Conservation (phyloP, 2,113 vertebrate species). For the Petromus typicus region DNA sequence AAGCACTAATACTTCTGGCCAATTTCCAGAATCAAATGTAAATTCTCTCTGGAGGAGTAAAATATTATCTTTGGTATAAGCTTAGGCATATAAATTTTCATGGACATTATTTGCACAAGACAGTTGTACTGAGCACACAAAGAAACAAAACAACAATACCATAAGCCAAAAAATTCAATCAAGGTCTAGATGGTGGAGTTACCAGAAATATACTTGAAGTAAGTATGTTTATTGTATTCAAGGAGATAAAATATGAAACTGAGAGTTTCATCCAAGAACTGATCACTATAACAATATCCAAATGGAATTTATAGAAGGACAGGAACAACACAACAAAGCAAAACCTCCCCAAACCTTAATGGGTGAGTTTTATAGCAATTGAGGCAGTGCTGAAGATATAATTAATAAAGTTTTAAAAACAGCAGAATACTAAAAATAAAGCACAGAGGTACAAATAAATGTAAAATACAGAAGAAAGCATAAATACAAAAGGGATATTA, state of each 20-base stretch:
- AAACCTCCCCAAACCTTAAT: neutral
- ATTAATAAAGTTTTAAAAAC: neutral
- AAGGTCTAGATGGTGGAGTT: neutral
- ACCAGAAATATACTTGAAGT: slow-evolving; percentile 55
- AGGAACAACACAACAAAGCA: neutral
- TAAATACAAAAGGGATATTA: neutral
- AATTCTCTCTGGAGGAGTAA: slow-evolving; percentile 21
- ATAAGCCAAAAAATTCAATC: neutral
- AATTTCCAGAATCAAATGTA: slow-evolving; percentile 32
- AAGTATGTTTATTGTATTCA: neutral
- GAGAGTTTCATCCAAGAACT: neutral
- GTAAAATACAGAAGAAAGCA: neutral
- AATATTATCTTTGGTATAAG: neutral
- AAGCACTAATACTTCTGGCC: neutral
- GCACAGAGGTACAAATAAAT: slow-evolving; percentile 7
- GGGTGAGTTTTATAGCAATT: neutral
- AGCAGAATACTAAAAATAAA: neutral
- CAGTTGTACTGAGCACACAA: neutral
- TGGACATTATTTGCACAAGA: neutral
- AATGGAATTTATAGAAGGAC: slow-evolving; percentile 36
- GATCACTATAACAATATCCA: neutral
- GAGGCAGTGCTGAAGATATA: slow-evolving; percentile 41
- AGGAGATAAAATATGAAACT: neutral
- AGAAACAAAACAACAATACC: neutral
- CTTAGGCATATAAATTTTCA: slow-evolving; percentile 1